A percentile compares a stretch with the other conserved stretches of the same genome.
These are phyloP conservation scores for Microdon myrmicae DNA, from an alignment of 2,888 invertebrate species.

Conservation along the genomic window DNA sequence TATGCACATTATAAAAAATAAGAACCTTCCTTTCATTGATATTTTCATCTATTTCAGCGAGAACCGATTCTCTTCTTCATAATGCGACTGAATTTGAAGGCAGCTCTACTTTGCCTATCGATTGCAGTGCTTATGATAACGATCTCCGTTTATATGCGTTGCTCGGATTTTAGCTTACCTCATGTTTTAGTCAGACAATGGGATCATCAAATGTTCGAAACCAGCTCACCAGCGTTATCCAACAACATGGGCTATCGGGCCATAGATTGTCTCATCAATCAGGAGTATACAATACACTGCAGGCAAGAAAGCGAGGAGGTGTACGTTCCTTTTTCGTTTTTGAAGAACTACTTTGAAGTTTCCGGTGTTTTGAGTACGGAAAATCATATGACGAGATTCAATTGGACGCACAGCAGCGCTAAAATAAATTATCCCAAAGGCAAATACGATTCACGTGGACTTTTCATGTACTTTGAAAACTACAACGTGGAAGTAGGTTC, in stretches of 20 bases:
- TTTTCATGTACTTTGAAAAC: slow-evolving; percentile 96
- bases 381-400: slow-evolving; percentile 77
- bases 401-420: slow-evolving; percentile 95
- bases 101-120: slow-evolving; percentile 75
- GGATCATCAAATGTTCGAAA: slow-evolving; percentile 57
- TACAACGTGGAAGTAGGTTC: slow-evolving; percentile 88
- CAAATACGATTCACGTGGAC: slow-evolving; percentile 88
- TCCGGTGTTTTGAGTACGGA: slow-evolving; percentile 79
- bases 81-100: slow-evolving; percentile 83
- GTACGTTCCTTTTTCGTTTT: slow-evolving; percentile 90
- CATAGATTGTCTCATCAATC: slow-evolving; percentile 90
- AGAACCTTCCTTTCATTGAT: not conserved
- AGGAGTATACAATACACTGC: slow-evolving; percentile 83
- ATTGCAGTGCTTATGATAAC: slow-evolving; percentile 75
- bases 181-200: slow-evolving; percentile 61
- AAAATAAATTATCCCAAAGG: slow-evolving; percentile 89
- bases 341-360: slow-evolving; percentile 94
- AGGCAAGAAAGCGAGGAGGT: slow-evolving; percentile 86
- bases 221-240: slow-evolving; percentile 38
- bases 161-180: slow-evolving; percentile 71
- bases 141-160: slow-evolving; percentile 80
- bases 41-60: slow-evolving; percentile 55
- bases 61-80: slow-evolving; percentile 71
- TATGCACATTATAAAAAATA: too few relatives aligned
- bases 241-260: slow-evolving; percentile 67